phyloP scores from a whole-genome alignment of 2,888 invertebrate species.

The Drosophila anomelani region DNA sequence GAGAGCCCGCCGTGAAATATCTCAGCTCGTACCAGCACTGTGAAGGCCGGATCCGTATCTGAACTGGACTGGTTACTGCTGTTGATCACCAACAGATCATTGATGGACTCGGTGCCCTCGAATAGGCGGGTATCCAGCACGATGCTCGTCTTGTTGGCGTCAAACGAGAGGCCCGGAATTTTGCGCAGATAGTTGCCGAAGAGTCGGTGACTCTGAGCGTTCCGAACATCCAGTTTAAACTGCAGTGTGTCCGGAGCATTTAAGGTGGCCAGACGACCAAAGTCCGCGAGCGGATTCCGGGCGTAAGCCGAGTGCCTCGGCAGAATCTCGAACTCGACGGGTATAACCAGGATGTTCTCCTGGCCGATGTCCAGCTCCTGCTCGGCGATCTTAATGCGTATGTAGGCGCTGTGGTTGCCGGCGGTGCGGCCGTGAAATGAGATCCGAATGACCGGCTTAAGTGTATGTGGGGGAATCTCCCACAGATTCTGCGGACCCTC shows the following conservation, averaged over 20 bases:
- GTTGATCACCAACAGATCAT: slow-evolving; percentile 74
- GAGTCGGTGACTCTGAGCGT: slow-evolving; percentile 52
- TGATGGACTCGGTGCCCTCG: slow-evolving; percentile 65
- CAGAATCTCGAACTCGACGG: slow-evolving; percentile 93
- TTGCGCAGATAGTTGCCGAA: slow-evolving; percentile 57
- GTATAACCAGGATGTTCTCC: slow-evolving; percentile 88
- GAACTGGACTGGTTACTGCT: slow-evolving; percentile 41
- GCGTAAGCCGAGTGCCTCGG: slow-evolving; percentile 90
- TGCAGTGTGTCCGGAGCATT: slow-evolving; percentile 85
- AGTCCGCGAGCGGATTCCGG: slow-evolving; percentile 91
- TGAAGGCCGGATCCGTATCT: slow-evolving; percentile 58
- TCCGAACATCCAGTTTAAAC: slow-evolving; percentile 84
- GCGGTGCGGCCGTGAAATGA: slow-evolving; percentile 91
- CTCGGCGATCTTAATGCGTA: slow-evolving; percentile 86
- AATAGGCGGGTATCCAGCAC: slow-evolving; percentile 78
- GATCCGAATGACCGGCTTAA: slow-evolving; percentile 94
- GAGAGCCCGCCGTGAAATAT: slow-evolving; percentile 81
- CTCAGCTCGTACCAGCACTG: slow-evolving; percentile 81
- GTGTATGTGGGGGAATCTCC: slow-evolving; percentile 95
- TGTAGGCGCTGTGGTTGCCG: slow-evolving; percentile 93
- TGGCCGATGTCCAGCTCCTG: slow-evolving; percentile 51
- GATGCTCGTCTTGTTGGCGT: slow-evolving; percentile 73
- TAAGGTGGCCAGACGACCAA: slow-evolving; percentile 90
- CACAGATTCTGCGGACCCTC: slow-evolving; percentile 93
- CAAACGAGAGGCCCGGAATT: slow-evolving; percentile 69